Base-by-base conservation (phyloP, 2,797 vertebrate species). In the Poecilia gillii region DNA sequence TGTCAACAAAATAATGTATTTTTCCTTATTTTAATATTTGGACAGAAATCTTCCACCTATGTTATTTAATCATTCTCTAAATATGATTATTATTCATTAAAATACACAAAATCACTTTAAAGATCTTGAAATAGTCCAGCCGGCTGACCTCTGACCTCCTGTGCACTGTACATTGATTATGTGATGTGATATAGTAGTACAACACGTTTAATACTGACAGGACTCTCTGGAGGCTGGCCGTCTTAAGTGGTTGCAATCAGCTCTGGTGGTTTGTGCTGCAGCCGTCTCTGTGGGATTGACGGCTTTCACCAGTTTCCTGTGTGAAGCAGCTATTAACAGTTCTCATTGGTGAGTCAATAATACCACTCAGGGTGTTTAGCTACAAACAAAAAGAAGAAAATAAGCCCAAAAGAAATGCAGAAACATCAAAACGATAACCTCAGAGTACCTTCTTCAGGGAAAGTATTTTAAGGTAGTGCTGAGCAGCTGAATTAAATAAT, bases 301-400 rank as follows among this genome's bases (percentile, higher is more conserved):
- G 39, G 41, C 23, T 71, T 46, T 47, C 51, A 16, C 2, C 53
- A 46, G 33, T 73, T 46, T 57, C 46, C 4, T 68, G 20, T 49
- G 71, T 77, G 68, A 80, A 68, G 47, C 77, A 68, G 73, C 73
- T 72, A 66, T 49, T 45, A 46, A 49, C 72, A 73, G 33, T 57
- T 64, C 59, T 77, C 51, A n/a, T 45, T 74, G 25, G 13, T 4
- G 33, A 59, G 68, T 76, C 78, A 74, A 71, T 77, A 43, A 31
- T 55, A 55, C 1, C 23, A 3, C 49, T 68, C 18, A 73, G 16
- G 18, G 1, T 2, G 0, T 25, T 77, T 57, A 71, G 62, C 36
- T 18, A 31, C 39, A 25, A 71, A 73, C 36, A 25, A 75, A 46
- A 77, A 28, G 1, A 2, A 25, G 12, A 78, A 83, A 64, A 73